Evolutionary conservation across 2,113 vertebrate species (phyloP), one percentile per base, ranked within the genome.

Genomic region (Hystrix cristata): DNA sequence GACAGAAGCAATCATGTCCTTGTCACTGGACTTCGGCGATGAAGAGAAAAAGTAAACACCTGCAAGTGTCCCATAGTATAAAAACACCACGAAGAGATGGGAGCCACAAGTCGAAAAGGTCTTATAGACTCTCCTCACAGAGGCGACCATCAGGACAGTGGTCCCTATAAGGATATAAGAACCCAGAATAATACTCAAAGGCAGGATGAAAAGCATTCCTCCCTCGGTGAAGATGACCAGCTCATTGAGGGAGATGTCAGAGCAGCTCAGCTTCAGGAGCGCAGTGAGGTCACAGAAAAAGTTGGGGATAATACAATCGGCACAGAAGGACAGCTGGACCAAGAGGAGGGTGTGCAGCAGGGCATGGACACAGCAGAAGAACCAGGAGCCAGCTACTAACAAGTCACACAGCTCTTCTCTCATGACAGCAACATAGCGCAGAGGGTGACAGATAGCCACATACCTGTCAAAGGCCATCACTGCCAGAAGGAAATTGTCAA

Each of bases 381-480:
- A 31, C 97, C 97, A 97, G 29, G 95, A 96, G 4, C 34, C 90
- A 53, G 93, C 59, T 15, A 97, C 90, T 27, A 98, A 11, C 4
- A 25, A 43, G 5, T 57, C 6, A 57, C 97, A 97, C 4, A 96
- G 53, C 7, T 29, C 84, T 83, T 84, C 64, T 16, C 25, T 94
- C 97, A 98, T 97, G 48, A 96, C 25, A 2, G 69, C 76, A 34
- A 51, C n/a, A 4, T 97, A 98, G 65, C 65, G 84, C 13, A 98
- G 89, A 0, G 94, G 97, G 6, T 95, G 78, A 43, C 96, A 97
- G 23, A 98, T 90, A 29, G 97, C 97, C 46, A 97, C 38, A 1
- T 97, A 97, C 10, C 96, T 85, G 90, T 98, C 97, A 80, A 96
- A 98, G 9, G 96, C 96, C 96, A 98, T 98, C 13, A 76, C 72